These are phyloP conservation scores for Teleogryllus oceanicus DNA, from an alignment of 2,888 invertebrate species.

Conservation along the genomic window DNA sequence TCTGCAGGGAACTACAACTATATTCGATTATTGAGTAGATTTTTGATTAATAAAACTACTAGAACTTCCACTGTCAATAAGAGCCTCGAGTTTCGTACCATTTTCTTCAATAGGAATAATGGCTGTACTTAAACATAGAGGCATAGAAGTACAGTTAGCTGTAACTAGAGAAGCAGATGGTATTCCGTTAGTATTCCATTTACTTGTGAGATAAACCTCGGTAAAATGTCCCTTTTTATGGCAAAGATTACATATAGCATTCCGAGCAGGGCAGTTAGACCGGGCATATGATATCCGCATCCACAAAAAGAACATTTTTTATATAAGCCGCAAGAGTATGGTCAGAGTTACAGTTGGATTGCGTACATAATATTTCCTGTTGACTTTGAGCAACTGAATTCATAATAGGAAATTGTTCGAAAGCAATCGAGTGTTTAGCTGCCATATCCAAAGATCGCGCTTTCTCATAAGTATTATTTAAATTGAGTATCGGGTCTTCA, in stretches of 20 bases:
- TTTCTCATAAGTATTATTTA: background rate
- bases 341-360: too few relatives aligned
- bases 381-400: background rate
- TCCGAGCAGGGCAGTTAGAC: background rate
- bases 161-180: background rate
- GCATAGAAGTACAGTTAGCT: background rate
- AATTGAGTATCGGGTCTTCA: background rate
- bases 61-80: slow-evolving; percentile 22
- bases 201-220: background rate
- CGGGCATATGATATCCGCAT: background rate
- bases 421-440: background rate
- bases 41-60: slow-evolving; percentile 22
- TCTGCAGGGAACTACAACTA: background rate
- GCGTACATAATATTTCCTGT: too few relatives aligned
- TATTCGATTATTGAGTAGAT: background rate
- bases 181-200: background rate
- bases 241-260: background rate
- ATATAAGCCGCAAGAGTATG: background rate
- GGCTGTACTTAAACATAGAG: too few relatives aligned
- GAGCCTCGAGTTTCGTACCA: background rate
- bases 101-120: background rate
- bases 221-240: background rate
- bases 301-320: background rate
- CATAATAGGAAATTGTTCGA: background rate
- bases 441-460: background rate